A percentile compares a stretch with the other conserved stretches of the same genome.
Conservation (phyloP, 2,888 invertebrate genomes). For the Mycalesis mineus region DNA sequence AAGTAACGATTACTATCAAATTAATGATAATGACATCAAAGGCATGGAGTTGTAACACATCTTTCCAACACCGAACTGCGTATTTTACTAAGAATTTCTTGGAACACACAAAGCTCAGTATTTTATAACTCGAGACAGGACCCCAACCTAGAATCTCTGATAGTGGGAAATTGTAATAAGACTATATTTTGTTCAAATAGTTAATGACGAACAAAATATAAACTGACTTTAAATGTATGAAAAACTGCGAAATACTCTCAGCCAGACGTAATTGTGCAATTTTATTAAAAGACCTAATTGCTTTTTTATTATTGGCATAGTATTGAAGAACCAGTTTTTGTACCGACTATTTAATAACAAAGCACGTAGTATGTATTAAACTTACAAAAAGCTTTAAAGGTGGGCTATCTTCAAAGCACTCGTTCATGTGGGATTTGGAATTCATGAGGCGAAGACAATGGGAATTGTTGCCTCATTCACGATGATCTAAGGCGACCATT, state of each 20-base stretch:
- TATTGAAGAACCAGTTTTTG: not conserved
- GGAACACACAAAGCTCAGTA: too few relatives aligned
- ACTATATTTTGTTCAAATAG: too few relatives aligned
- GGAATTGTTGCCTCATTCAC: constrained; percentile 44
- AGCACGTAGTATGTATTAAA: constrained; percentile 12
- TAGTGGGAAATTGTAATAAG: too few relatives aligned
- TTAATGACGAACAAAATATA: not conserved
- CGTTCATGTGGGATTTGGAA: constrained; percentile 33
- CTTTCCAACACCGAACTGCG: too few relatives aligned
- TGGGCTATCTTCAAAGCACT: constrained; percentile 16
- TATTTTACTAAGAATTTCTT: too few relatives aligned
- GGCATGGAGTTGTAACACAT: too few relatives aligned
- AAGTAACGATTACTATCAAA: too few relatives aligned
- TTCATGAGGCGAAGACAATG: constrained; percentile 52
- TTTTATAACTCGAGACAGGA: too few relatives aligned
- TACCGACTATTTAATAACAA: not conserved
- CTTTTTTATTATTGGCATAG: not conserved
- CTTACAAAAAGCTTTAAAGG: constrained; percentile 19
- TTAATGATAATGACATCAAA: too few relatives aligned
- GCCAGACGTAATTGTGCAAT: constrained; percentile 1
- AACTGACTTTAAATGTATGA: too few relatives aligned
- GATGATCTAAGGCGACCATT: constrained; percentile 44
- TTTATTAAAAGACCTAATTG: not conserved
- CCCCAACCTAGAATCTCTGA: too few relatives aligned
- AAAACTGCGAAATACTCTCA: not conserved